These are phyloP conservation scores for Xestobium rufovillosum DNA, from an alignment of 2,888 invertebrate genomes.

Conservation along the genomic window DNA sequence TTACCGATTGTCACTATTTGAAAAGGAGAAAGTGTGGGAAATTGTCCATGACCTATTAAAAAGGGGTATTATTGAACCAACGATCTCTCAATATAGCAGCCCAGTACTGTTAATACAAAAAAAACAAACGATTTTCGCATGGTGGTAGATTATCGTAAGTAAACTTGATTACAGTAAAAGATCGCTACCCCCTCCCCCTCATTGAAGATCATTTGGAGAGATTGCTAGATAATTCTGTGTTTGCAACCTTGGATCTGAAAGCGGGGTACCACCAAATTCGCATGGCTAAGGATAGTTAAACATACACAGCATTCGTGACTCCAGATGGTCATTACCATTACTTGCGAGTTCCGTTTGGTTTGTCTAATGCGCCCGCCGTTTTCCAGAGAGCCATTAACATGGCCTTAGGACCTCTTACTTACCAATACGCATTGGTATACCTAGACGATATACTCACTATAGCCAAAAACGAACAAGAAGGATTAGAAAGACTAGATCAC, in stretches of 20 bases:
- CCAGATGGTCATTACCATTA: constrained; percentile 13
- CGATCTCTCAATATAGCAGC: not conserved
- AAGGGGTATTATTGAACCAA: constrained; percentile 1
- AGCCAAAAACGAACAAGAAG: constrained; percentile 5
- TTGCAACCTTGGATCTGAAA: no score
- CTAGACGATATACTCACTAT: constrained; percentile 8
- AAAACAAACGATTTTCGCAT: not conserved
- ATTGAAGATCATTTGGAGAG: not conserved
- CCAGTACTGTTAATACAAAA: constrained; percentile 4
- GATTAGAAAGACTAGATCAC: constrained; percentile 6
- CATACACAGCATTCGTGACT: constrained; percentile 3
- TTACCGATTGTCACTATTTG: not conserved
- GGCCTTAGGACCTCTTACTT: constrained; percentile 6
- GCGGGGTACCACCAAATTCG: not conserved
- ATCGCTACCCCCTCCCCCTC: no score
- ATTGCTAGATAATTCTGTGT: not conserved
- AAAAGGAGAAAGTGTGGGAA: not conserved
- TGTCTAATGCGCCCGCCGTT: constrained; percentile 8
- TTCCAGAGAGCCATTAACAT: constrained; percentile 11
- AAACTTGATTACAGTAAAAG: no score
- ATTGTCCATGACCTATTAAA: not conserved
- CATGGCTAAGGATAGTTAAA: not conserved
- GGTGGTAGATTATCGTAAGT: constrained; percentile 1
- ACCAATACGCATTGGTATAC: constrained; percentile 7
- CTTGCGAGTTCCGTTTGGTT: constrained; percentile 12